Conservation (phyloP, 1,140 invertebrate species). For the Achatina immaculata region DNA sequence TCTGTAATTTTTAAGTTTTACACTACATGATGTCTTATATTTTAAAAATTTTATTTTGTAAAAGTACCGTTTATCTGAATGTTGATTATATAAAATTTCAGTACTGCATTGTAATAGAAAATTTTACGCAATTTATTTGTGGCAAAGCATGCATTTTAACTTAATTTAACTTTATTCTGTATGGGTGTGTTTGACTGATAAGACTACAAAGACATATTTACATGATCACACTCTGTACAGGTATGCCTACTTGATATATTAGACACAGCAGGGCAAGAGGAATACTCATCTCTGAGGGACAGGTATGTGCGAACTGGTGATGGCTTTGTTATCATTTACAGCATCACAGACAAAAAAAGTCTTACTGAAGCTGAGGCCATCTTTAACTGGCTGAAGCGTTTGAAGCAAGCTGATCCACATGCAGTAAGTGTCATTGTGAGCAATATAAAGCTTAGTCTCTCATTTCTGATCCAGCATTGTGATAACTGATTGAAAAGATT, state of each 20-base stretch:
- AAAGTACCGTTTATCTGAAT: too few relatives aligned
- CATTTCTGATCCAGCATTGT: background rate
- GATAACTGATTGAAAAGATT: background rate
- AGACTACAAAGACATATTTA: too few relatives aligned
- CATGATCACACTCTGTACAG: slow-evolving; percentile 64
- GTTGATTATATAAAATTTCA: too few relatives aligned
- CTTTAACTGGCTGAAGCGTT: slow-evolving; percentile 92
- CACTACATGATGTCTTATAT: too few relatives aligned
- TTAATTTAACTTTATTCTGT: too few relatives aligned
- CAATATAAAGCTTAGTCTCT: background rate
- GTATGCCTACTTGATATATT: slow-evolving; percentile 98
- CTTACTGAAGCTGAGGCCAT: slow-evolving; percentile 98
- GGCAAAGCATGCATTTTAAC: too few relatives aligned
- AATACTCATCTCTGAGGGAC: slow-evolving; percentile 72
- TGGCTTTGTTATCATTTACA: slow-evolving; percentile 98
- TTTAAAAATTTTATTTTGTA: too few relatives aligned
- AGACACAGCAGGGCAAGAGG: slow-evolving; percentile 94
- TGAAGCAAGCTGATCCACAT: slow-evolving; percentile 77
- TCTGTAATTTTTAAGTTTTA: too few relatives aligned
- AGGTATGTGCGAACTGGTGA: slow-evolving; percentile 74
- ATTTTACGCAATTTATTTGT: too few relatives aligned
- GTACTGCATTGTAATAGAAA: too few relatives aligned
- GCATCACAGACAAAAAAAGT: slow-evolving; percentile 87
- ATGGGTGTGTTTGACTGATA: too few relatives aligned
- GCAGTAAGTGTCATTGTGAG: slow-evolving; percentile 74